Evolutionary conservation across 2,888 invertebrate species (phyloP).

Genomic region (Ametastegia equiseti): DNA sequence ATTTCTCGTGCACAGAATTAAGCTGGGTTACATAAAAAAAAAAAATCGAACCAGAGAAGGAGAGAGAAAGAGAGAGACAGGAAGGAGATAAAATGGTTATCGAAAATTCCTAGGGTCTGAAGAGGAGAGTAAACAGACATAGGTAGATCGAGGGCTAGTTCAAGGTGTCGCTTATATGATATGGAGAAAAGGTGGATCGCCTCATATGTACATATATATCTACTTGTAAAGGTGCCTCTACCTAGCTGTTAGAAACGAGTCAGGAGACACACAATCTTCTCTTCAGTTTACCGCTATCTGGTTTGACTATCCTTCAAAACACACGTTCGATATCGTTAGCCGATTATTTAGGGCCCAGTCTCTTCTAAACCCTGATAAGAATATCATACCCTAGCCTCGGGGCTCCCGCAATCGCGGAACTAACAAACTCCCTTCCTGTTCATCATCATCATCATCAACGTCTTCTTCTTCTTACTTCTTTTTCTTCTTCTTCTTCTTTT

Average conservation of each 20-base stretch:
- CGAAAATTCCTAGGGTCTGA: no score
- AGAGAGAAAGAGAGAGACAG: not conserved
- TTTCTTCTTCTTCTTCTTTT: no score
- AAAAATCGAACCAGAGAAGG: not conserved
- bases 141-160: slow-evolving; percentile 34
- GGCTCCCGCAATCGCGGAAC: no score
- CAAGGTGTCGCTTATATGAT: slow-evolving; percentile 12
- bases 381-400: not conserved
- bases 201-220: no score
- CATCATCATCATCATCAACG: no score
- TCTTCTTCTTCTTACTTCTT: no score
- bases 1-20: no score
- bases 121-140: not conserved
- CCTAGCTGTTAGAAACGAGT: no score
- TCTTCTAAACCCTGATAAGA: not conserved
- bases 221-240: no score
- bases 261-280: no score
- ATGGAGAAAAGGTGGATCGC: not conserved
- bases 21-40: no score
- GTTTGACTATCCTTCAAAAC: not conserved
- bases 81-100: not conserved
- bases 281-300: not conserved
- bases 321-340: slow-evolving; percentile 13
- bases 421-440: slow-evolving; percentile 7
- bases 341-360: slow-evolving; percentile 23